Conservation (phyloP, 2,797 vertebrate genomes). For the Thamnophis elegans region DNA sequence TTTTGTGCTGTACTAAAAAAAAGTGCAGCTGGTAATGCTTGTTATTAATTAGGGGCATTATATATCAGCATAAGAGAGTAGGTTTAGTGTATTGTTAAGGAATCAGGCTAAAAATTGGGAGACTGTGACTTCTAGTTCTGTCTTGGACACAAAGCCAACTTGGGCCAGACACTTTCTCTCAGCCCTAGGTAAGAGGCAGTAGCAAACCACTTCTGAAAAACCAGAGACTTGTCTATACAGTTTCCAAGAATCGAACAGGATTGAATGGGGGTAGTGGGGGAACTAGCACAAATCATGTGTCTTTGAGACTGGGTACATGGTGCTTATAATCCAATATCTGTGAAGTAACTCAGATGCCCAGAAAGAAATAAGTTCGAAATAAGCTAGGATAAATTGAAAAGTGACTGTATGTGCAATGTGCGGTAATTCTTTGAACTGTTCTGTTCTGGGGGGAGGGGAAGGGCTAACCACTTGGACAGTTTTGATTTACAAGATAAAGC, state of each 20-base stretch:
- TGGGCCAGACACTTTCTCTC: background rate
- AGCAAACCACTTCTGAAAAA: background rate
- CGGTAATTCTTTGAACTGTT: background rate
- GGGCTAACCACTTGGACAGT: background rate
- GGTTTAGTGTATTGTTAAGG: background rate
- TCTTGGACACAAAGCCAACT: background rate
- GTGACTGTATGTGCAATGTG: background rate
- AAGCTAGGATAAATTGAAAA: slow-evolving; percentile 23
- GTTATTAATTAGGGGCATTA: slow-evolving; percentile 54
- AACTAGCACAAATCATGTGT: slow-evolving; percentile 54
- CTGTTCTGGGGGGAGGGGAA: background rate
- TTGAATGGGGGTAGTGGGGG: background rate
- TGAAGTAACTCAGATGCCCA: slow-evolving; percentile 30
- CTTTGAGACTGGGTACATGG: slow-evolving; percentile 46
- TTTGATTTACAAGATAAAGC: background rate
- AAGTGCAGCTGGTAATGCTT: slow-evolving; percentile 34
- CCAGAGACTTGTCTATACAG: background rate
- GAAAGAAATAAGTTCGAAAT: slow-evolving; percentile 35
- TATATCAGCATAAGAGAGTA: slow-evolving; percentile 49
- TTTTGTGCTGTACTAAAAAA: slow-evolving; percentile 14
- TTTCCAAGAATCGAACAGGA: background rate
- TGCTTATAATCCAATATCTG: slow-evolving; percentile 13
- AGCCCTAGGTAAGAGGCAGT: background rate
- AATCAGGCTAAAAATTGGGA: background rate
- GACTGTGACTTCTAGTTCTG: background rate